A percentile compares a stretch with the other conserved stretches of the same genome.
Conservation (phyloP, 2,113 vertebrate genomes). For the Rissa tridactyla region DNA sequence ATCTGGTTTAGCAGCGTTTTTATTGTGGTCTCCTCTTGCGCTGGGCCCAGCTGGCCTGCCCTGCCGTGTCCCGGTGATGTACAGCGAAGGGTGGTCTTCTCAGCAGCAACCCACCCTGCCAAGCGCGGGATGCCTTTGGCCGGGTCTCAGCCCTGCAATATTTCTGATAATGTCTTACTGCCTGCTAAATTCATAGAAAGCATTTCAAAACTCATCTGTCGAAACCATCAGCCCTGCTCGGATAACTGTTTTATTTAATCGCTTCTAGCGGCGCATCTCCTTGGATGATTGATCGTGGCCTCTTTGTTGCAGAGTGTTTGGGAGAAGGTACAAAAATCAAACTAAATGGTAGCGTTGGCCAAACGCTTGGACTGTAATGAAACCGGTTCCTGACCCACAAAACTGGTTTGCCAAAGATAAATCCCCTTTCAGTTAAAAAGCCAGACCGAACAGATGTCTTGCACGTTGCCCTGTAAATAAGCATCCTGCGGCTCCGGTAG, state of each 20-base stretch:
- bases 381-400: background rate
- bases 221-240: background rate
- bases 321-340: background rate
- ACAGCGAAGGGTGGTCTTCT: background rate
- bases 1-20: background rate
- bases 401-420: slow-evolving; percentile 50
- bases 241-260: background rate
- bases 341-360: background rate
- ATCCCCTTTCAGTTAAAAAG: slow-evolving; percentile 26
- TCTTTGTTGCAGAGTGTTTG: background rate
- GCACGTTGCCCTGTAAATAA: slow-evolving; percentile 31
- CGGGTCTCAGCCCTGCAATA: background rate
- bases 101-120: background rate
- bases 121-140: background rate
- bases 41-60: background rate
- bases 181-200: background rate
- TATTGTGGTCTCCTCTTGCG: background rate
- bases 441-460: slow-evolving; percentile 58
- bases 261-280: background rate
- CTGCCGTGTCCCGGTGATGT: background rate
- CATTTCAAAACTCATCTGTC: background rate
- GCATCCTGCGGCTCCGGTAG: background rate
- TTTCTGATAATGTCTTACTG: background rate
- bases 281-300: background rate
- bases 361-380: background rate